Base-by-base conservation (phyloP, 2,113 vertebrate species). In the Gymnorhina tibicen region DNA sequence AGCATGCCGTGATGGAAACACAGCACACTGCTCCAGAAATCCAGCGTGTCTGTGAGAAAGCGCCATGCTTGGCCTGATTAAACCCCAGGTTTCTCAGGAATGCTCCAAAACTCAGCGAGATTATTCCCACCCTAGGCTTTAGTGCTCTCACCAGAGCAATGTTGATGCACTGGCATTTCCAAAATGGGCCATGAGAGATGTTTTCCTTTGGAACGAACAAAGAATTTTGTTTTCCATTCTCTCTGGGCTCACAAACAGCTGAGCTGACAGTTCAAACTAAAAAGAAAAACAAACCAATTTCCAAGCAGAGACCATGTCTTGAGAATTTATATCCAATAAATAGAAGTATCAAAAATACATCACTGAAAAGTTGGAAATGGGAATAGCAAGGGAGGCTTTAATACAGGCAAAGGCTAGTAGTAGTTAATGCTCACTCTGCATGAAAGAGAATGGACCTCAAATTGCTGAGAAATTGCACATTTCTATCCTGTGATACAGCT, bases 151-250 rank as follows among this genome's bases (percentile, higher is more conserved):
- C 35, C 67, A 72, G 60, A 74, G 88, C 86, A 39, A 28, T 58
- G 74, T 32, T 2, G 5, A 79, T 52, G 41, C 0, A 4, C 37
- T 93, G 87, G 83, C 83, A 82, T 91, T 95, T 92, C 87, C 77
- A 82, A 96, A 97, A 94, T 80, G 74, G 62, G 62, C 62, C 85
- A 81, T 28, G 4, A 83, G 83, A 83, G 49, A 20, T 77, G 85
- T 87, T 95, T 95, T 95, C 50, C 78, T 93, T 88, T 80, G 88
- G 68, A 91, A 62, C 0, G 33, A 49, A 69, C 82, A 62, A 94
- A 59, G 59, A 82, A 93, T 75, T 93, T 90, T 89, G 64, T 93
- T 96, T 91, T 92, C 78, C 73, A 26, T 93, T 78, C 73, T 95
- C 76, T 84, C 70, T 78, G 95, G 85, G 58, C 93, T 91, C 5